Conservation (phyloP, 2,113 vertebrate genomes). For the Pan paniscus region DNA sequence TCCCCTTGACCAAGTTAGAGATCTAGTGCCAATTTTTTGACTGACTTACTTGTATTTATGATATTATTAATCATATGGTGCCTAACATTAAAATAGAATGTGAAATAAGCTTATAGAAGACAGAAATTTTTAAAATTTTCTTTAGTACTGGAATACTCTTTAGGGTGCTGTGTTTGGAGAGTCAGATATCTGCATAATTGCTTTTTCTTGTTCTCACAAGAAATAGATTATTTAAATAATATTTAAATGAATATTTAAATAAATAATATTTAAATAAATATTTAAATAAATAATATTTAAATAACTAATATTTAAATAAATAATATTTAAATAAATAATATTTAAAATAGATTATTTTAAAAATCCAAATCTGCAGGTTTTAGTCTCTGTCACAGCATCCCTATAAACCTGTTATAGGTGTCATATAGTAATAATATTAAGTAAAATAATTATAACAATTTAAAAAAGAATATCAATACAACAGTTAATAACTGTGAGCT, state of each 20-base stretch:
- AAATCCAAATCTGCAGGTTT: background rate
- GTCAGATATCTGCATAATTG: background rate
- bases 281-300: too few species aligned
- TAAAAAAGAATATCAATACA: background rate
- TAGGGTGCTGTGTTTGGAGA: background rate
- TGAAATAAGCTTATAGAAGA: background rate
- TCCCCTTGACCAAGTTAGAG: background rate
- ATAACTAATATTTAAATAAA: too few species aligned
- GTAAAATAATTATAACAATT: conserved; percentile 2
- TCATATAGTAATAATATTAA: background rate
- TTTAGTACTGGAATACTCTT: background rate
- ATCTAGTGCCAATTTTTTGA: background rate
- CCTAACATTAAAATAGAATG: conserved; percentile 5
- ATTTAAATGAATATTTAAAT: too few species aligned
- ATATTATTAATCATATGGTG: background rate
- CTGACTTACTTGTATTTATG: background rate
- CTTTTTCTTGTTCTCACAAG: background rate
- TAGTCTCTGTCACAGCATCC: background rate
- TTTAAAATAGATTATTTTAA: background rate
- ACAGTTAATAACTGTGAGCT: background rate
- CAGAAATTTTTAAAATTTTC: background rate
- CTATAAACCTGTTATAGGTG: background rate
- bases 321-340: too few species aligned
- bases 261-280: too few species aligned
- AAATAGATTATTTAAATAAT: background rate